Evolutionary conservation across 1,140 invertebrate species (phyloP).

Genomic region (Drosophila azteca): DNA sequence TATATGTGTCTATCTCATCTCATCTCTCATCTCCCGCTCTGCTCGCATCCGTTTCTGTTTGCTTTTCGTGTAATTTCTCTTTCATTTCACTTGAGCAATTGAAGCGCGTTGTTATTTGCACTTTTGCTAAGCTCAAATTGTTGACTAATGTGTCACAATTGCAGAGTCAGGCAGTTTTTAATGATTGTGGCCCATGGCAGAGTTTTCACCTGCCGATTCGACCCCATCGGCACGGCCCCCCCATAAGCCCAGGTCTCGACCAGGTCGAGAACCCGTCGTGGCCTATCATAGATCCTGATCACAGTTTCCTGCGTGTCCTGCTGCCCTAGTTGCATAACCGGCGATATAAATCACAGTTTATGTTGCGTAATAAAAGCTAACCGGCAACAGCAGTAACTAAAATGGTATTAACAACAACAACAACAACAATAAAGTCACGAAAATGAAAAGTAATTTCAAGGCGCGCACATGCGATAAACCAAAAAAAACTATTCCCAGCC

Average conservation of each 20-base stretch:
- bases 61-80: conserved; percentile 80
- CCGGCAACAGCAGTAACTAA: conserved; percentile 16
- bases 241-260: too few relatives aligned
- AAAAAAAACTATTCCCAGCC: conserved; percentile 34
- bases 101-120: conserved; percentile 80
- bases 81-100: conserved; percentile 83
- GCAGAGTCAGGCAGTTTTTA: conserved; percentile 67
- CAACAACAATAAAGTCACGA: conserved; percentile 63
- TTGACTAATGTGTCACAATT: conserved; percentile 83
- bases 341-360: conserved; percentile 57
- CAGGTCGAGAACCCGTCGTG: conserved; percentile 65
- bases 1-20: conserved; percentile 26
- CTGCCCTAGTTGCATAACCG: conserved; percentile 51
- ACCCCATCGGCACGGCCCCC: neutral
- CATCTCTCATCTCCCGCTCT: conserved; percentile 51
- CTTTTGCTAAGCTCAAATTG: conserved; percentile 83
- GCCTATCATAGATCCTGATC: conserved; percentile 33
- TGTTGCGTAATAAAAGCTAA: conserved; percentile 68
- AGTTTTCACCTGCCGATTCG: conserved; percentile 53
- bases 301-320: neutral
- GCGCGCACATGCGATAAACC: conserved; percentile 76
- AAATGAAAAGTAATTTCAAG: conserved; percentile 81
- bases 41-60: conserved; percentile 74
- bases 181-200: conserved; percentile 29
- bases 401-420: conserved; percentile 3